These are phyloP conservation scores for Fundulus diaphanus DNA, from an alignment of 2,797 vertebrate species.

Conservation along the genomic window DNA sequence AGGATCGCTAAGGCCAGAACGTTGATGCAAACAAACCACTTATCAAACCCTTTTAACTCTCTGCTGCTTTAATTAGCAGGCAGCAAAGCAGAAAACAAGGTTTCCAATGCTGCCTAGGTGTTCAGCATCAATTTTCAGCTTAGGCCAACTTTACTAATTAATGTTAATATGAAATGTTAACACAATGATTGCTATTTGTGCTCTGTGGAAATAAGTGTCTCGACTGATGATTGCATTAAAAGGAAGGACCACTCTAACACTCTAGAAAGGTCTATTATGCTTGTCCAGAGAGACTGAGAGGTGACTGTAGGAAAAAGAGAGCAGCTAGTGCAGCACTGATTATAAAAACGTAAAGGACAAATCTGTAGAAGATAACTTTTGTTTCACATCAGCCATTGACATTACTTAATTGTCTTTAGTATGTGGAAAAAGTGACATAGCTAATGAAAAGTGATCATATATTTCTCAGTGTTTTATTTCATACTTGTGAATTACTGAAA, in stretches of 20 bases:
- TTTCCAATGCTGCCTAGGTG: neutral
- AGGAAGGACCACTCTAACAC: neutral
- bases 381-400: neutral
- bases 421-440: neutral
- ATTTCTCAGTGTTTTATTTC: neutral
- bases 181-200: conserved; percentile 4
- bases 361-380: neutral
- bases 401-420: neutral
- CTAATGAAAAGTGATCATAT: neutral
- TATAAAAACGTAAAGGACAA: neutral
- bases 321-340: neutral
- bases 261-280: neutral
- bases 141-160: neutral
- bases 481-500: neutral
- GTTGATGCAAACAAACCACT: conserved; percentile 9
- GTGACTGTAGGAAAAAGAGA: neutral
- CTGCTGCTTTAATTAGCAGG: conserved; percentile 4
- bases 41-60: conserved; percentile 7
- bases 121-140: neutral
- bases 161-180: neutral
- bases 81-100: neutral
- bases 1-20: neutral
- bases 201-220: neutral
- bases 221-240: neutral
- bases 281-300: neutral